A percentile compares a stretch with the other conserved stretches of the same genome.
phyloP scores from a whole-genome alignment of 1,140 invertebrate species.

The Oreohelix idahoensis region DNA sequence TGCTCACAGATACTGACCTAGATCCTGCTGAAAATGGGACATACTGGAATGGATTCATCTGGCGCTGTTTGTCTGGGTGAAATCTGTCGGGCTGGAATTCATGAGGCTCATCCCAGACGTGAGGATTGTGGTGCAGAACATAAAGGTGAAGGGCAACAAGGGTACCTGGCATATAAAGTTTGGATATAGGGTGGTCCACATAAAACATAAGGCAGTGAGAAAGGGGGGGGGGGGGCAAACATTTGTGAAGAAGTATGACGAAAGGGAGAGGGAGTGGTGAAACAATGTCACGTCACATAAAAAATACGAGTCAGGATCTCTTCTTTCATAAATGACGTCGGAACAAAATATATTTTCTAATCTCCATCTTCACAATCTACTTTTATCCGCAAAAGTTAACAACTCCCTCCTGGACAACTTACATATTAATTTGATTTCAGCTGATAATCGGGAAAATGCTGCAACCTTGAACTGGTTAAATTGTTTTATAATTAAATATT shows the following conservation, averaged over 20 bases:
- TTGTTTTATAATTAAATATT: no score
- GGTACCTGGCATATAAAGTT: conserved; percentile 28
- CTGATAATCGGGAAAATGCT: neutral
- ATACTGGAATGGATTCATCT: conserved; percentile 59
- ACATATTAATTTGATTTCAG: neutral
- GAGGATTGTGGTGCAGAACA: conserved; percentile 51
- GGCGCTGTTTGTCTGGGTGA: conserved; percentile 55
- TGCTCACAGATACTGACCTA: conserved; percentile 50
- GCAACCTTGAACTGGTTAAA: no score
- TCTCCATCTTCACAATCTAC: no score
- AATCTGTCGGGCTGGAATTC: conserved; percentile 64
- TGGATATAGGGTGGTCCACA: neutral
- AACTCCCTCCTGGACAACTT: no score
- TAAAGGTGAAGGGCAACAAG: conserved; percentile 45
- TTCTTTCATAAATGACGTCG: no score
- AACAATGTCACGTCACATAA: neutral
- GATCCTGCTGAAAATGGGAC: conserved; percentile 67
- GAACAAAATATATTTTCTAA: no score
- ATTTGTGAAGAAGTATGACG: no score
- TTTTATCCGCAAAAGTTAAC: no score
- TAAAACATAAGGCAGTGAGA: neutral
- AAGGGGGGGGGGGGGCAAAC: neutral
- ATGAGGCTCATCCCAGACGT: conserved; percentile 53
- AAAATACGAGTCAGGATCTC: no score
- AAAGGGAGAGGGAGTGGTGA: neutral